Evolutionary conservation across 1,140 invertebrate species (phyloP).

Genomic region (Zaprionus vittiger): DNA sequence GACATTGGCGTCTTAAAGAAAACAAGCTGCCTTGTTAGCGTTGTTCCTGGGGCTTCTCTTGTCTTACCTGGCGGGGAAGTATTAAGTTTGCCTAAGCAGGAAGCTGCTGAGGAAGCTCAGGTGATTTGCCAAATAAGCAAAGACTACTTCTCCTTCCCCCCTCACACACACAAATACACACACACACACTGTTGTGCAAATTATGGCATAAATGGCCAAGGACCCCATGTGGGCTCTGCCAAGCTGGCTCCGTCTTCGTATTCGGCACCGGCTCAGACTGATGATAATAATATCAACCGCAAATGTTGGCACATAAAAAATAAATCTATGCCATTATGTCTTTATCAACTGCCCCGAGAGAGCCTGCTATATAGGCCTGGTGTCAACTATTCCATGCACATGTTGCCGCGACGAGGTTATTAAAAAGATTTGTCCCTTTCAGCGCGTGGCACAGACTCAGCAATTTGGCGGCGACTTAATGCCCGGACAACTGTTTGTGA

Average conservation of each 20-base stretch:
- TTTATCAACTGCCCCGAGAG: conserved; percentile 69
- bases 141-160: neutral
- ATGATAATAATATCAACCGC: conserved; percentile 73
- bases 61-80: conserved; percentile 65
- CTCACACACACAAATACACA: conserved; percentile 1
- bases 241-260: neutral
- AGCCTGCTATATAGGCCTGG: conserved; percentile 9
- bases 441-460: conserved; percentile 51
- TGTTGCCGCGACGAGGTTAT: conserved; percentile 62
- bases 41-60: conserved; percentile 60
- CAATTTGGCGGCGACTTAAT: conserved; percentile 75
- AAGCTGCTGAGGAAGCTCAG: conserved; percentile 78
- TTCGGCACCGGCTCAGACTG: conserved; percentile 12
- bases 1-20: conserved; percentile 56
- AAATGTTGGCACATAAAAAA: conserved; percentile 74
- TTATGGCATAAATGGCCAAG: conserved; percentile 69
- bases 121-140: conserved; percentile 78
- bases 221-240: conserved; percentile 37
- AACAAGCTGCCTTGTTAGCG: conserved; percentile 46
- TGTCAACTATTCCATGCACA: conserved; percentile 69
- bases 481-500: conserved; percentile 64
- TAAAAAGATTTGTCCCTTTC: conserved; percentile 79
- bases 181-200: conserved; percentile 49
- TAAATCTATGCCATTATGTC: conserved; percentile 80
- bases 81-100: conserved; percentile 77